These are phyloP conservation scores for Caranx ignobilis DNA, from an alignment of 2,113 vertebrate species.

Conservation along the genomic window DNA sequence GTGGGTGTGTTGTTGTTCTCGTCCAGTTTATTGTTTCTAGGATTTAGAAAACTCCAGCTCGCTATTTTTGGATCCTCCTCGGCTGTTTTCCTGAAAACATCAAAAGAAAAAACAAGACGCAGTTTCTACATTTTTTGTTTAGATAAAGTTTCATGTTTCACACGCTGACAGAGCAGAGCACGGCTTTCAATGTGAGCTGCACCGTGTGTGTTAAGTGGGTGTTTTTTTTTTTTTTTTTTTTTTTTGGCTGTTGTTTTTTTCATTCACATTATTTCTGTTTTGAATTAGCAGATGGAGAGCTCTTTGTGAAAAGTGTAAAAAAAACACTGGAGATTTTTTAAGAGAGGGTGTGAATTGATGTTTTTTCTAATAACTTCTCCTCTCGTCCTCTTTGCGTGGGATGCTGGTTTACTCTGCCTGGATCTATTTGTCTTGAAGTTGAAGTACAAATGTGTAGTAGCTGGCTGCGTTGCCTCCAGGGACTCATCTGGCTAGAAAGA, in stretches of 20 bases:
- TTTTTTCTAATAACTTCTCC: not conserved
- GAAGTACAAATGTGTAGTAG: not conserved
- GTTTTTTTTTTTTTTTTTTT: not conserved
- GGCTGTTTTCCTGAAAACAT: slow-evolving; percentile 46
- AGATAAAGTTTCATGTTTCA: slow-evolving; percentile 15
- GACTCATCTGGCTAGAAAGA: not conserved
- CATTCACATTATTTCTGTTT: not conserved
- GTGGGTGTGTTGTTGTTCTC: slow-evolving; percentile 50
- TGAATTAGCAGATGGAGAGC: not conserved
- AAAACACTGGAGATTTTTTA: not conserved
- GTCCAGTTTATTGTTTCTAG: slow-evolving; percentile 54
- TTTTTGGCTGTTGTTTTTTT: not conserved
- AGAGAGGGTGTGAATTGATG: not conserved
- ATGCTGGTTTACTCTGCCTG: not conserved
- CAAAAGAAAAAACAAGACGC: not conserved
- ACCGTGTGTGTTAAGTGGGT: not conserved
- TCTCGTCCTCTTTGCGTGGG: not conserved
- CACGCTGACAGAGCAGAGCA: slow-evolving; percentile 16
- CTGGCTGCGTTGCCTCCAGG: not conserved
- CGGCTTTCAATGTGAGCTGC: not conserved
- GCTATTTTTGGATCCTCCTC: slow-evolving; percentile 50
- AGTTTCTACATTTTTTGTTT: slow-evolving; percentile 14
- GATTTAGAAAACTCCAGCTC: slow-evolving; percentile 36
- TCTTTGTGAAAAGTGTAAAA: too few species aligned
- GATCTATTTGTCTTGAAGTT: not conserved